Conservation (phyloP, 2,113 vertebrate species). For the Pollachius pollachius region DNA sequence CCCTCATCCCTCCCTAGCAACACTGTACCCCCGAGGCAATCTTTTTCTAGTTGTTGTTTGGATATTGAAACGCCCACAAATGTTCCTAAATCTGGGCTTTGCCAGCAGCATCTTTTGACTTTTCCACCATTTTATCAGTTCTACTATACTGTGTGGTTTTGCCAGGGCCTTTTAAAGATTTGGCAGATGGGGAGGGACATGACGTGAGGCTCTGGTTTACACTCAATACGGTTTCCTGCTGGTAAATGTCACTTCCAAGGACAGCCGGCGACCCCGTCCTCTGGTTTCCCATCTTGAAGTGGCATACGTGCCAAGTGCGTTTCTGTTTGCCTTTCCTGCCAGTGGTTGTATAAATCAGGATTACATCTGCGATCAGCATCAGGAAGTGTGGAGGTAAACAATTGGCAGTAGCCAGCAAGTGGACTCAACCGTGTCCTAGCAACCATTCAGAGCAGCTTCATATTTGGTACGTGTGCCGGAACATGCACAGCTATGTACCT, state of each 20-base stretch:
- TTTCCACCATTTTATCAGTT: no score
- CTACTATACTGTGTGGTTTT: no score
- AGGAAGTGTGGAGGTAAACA: conserved; percentile 69
- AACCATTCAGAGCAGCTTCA: conserved; percentile 42
- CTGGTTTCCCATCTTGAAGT: neutral
- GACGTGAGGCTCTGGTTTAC: no score
- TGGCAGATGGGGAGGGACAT: no score
- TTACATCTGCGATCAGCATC: conserved; percentile 61
- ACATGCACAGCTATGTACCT: neutral
- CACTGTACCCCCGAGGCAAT: no score
- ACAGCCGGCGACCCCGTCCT: neutral
- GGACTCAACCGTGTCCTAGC: conserved; percentile 44
- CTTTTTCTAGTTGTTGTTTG: no score
- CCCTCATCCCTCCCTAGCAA: neutral
- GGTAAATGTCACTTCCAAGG: neutral
- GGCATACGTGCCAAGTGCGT: neutral
- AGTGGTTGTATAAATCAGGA: conserved; percentile 52
- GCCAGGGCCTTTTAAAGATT: no score
- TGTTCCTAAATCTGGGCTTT: neutral
- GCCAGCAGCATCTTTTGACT: neutral
- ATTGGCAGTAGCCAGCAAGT: conserved; percentile 35
- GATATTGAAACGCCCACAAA: no score
- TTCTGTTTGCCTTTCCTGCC: conserved; percentile 36
- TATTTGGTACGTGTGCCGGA: conserved; percentile 16
- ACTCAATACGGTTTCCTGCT: neutral